Base-by-base conservation (phyloP, 1,140 invertebrate genomes). In the Melanaphis sacchari region DNA sequence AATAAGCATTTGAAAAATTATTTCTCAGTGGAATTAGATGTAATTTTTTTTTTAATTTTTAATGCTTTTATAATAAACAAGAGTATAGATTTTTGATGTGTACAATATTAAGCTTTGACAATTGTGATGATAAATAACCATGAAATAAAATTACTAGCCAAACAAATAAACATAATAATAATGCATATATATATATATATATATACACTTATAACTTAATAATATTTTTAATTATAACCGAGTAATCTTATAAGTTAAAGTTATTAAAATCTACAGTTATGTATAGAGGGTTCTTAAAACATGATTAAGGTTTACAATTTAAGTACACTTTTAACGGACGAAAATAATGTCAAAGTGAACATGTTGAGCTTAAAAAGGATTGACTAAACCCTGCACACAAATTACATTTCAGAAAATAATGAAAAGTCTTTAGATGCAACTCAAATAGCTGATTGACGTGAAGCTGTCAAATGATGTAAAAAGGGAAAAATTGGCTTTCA, bases 401-500 rank as follows among this genome's bases (percentile, higher is more conserved):
- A 76, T 76, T 76, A n/a, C 31, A n/a, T n/a, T 76, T n/a, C 59
- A 36, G 59, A 76, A 76, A 76, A n/a, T 76, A 76, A 76, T 76
- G 59, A 4, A 36, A 76, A 76, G 59, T 76, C 31, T 36, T 76
- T 76, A 36, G 59, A n/a, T 76, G n/a, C 6, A 76, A 76, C 31
- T 76, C 59, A 76, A 76, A 36, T 76, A 6, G 11, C 31, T 15
- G n/a, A 76, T 76, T 76, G 59, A 76, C 59, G 15, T 76, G 59
- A 76, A 76, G 59, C 59, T 76, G 59, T 76, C 59, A 76, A 76
- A 76, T n/a, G 59, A n/a, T 76, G 59, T 76, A n/a, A 76, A 76
- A 76, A n/a, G 31, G n/a, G 18, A 76, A 76, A 76, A 76, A 76
- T n/a, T 76, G n/a, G 59, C 59, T 4, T 76, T 76, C 59, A n/a